Base-by-base conservation (phyloP, 2,113 vertebrate species). In the Cololabis saira region DNA sequence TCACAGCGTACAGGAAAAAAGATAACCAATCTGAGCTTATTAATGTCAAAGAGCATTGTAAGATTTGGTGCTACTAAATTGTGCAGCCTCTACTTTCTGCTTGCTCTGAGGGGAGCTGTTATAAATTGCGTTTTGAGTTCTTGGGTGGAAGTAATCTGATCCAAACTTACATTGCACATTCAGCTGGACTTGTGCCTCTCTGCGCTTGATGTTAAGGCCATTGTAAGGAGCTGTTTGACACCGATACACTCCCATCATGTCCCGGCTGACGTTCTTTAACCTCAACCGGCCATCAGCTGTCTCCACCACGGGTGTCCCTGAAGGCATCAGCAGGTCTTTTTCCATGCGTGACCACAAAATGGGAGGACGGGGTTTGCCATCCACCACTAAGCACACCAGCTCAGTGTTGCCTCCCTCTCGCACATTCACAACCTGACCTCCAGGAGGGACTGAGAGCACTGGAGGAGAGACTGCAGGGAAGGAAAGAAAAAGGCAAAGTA, bases 151-250 rank as follows among this genome's bases (percentile, higher is more conserved):
- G 19, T 40, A 47, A 16, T 55, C 12, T 18, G 4, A 67, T 67
- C 5, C 18, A 47, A 19, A 93, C 98, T 98, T 90, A 99, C 98
- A 99, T 80, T 96, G 96, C 64, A 99, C 96, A 2, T 93, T 97
- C 72, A 99, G 96, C 65, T 97, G 95, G 84, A 99, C 95, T 76
- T 95, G 89, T 7, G 94, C 93, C 81, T 97, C 95, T 1, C 97
- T 93, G 11, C 95, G 92, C 62, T 96, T 95, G 84, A 99, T 96
- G 93, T 99, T 99, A 37, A 99, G 96, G 50, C 97, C 97, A 2
- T 99, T 99, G 89, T 98, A 98, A 3, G 95, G 95, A 24, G 96
- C 97, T 0, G 97, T 98, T 89, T 98, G 97, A 84, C 98, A 99
- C 60, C 96, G 95, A 84, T 98, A 99, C 8, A 89, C 77, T 10